phyloP scores from a whole-genome alignment of 2,888 invertebrate species.

The Hermaeophaga mercurialis region DNA sequence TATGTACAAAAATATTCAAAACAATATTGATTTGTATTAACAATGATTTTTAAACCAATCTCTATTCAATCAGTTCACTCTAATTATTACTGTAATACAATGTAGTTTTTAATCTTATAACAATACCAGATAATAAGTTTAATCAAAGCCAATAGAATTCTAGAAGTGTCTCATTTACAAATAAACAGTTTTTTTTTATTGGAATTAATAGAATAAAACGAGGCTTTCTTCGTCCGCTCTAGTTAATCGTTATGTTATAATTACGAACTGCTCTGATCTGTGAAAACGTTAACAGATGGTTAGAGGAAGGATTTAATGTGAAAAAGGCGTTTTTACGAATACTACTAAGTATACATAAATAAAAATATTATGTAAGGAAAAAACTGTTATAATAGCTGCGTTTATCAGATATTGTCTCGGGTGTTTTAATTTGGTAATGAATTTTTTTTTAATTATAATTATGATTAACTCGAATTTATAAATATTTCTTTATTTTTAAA shows the following conservation, averaged over 20 bases:
- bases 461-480: too few species aligned
- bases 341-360: not conserved
- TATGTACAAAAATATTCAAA: too few species aligned
- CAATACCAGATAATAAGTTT: not conserved
- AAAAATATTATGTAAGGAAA: not conserved
- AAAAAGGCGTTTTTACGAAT: not conserved
- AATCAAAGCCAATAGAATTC: not conserved
- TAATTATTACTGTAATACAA: too few species aligned
- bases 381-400: too few species aligned
- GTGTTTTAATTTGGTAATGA: too few species aligned
- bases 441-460: too few species aligned
- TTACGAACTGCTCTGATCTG: constrained; percentile 18
- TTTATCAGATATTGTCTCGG: too few species aligned
- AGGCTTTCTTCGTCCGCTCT: constrained; percentile 24
- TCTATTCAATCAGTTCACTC: too few species aligned
- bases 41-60: too few species aligned
- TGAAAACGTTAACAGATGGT: constrained; percentile 12
- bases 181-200: constrained; percentile 11
- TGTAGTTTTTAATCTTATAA: too few species aligned
- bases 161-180: constrained; percentile 10
- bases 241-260: constrained; percentile 26
- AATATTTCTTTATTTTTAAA: too few species aligned
- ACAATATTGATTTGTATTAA: too few species aligned
- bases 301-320: not conserved
- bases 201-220: constrained; percentile 22